These are phyloP conservation scores for Callopanchax toddi DNA, from an alignment of 2,113 vertebrate species.

Conservation along the genomic window DNA sequence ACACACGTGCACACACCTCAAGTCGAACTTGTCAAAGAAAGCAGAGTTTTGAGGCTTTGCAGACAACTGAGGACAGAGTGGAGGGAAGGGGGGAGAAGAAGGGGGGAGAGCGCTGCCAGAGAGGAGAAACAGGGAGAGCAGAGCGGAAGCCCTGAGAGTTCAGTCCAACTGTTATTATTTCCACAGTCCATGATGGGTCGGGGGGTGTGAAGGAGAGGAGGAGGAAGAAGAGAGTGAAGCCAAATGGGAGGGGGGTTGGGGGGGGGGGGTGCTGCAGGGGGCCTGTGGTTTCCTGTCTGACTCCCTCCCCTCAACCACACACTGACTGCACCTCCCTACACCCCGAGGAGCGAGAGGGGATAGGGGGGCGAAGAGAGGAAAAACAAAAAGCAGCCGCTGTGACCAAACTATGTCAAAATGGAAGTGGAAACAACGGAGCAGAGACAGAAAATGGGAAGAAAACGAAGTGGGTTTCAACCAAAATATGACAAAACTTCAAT, in stretches of 20 bases:
- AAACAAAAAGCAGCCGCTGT: constrained; percentile 68
- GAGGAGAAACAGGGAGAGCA: constrained; percentile 47
- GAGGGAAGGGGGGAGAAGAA: not conserved
- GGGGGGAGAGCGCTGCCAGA: constrained; percentile 10
- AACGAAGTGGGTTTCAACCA: constrained; percentile 66
- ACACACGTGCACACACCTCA: constrained; percentile 27
- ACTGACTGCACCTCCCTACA: constrained; percentile 41
- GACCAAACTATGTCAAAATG: constrained; percentile 75
- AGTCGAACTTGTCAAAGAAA: constrained; percentile 37
- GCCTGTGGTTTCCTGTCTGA: constrained; percentile 88
- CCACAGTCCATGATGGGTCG: constrained; percentile 73
- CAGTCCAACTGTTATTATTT: constrained; percentile 78
- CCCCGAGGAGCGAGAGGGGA: constrained; percentile 73
- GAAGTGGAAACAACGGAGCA: constrained; percentile 69
- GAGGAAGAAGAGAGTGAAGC: constrained; percentile 54
- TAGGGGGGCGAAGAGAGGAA: constrained; percentile 60
- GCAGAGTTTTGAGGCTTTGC: constrained; percentile 64
- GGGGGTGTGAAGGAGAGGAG: constrained; percentile 63
- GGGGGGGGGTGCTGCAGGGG: constrained; percentile 59
- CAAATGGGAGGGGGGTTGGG: constrained; percentile 63
- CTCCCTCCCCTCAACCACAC: constrained; percentile 58
- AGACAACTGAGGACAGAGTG: constrained; percentile 60
- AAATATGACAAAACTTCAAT: constrained; percentile 76
- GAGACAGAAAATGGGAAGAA: constrained; percentile 61
- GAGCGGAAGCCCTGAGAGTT: constrained; percentile 75